A percentile compares a stretch with the other conserved stretches of the same genome.
Evolutionary conservation across 2,113 vertebrate species (phyloP).

Genomic region (Dicerorhinus sumatrensis): DNA sequence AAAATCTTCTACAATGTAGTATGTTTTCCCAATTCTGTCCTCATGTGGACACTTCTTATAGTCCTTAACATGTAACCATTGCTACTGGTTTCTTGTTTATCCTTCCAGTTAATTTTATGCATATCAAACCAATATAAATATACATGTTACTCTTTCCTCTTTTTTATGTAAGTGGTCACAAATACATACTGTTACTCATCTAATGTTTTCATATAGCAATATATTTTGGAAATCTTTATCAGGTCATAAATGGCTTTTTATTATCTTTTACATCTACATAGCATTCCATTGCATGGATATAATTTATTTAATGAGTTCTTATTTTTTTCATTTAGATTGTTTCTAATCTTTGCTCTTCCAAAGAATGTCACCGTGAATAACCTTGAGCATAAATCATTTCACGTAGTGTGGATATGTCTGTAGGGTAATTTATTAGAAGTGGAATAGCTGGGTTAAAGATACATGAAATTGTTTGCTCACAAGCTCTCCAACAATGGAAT

Average conservation of each 20-base stretch:
- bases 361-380: background rate
- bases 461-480: background rate
- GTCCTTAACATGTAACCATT: background rate
- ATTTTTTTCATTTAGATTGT: background rate
- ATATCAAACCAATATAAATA: background rate
- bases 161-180: background rate
- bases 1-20: background rate
- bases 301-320: background rate
- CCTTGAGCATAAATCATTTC: background rate
- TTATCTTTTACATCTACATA: background rate
- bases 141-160: background rate
- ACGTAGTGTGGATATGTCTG: background rate
- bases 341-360: background rate
- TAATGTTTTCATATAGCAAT: background rate
- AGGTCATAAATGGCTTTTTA: background rate
- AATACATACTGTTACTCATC: background rate
- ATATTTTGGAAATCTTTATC: background rate
- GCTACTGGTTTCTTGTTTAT: background rate
- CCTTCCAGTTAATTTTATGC: background rate
- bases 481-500: background rate
- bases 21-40: background rate
- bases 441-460: background rate
- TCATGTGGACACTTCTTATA: background rate
- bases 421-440: background rate
- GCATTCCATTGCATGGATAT: background rate